These are phyloP conservation scores for Drosophila ercepeae DNA, from an alignment of 1,140 invertebrate species.

Conservation along the genomic window DNA sequence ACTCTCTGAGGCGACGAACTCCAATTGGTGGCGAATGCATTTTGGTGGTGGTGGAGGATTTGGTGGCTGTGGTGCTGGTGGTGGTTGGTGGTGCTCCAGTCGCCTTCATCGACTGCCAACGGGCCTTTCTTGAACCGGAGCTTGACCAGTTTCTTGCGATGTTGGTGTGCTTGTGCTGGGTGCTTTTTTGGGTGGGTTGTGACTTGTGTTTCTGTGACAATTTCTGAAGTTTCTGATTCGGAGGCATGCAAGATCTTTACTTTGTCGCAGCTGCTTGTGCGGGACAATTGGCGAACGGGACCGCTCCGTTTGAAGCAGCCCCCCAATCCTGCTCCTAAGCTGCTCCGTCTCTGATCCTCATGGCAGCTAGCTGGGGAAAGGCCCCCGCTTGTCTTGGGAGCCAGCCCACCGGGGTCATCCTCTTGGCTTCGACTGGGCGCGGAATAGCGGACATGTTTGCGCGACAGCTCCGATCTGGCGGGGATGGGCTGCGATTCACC, in stretches of 20 bases:
- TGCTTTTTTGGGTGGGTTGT: constrained; percentile 30
- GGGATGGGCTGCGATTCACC: constrained; percentile 32
- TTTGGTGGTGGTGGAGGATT: constrained; percentile 18
- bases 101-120: constrained; percentile 16
- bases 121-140: constrained; percentile 39
- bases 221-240: constrained; percentile 16
- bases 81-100: constrained; percentile 34
- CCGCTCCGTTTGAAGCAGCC: constrained; percentile 34
- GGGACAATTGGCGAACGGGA: constrained; percentile 66
- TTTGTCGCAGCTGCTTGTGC: constrained; percentile 70
- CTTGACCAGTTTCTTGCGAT: constrained; percentile 40
- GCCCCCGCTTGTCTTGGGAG: background rate
- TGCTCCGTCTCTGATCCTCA: constrained; percentile 14
- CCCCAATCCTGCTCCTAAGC: constrained; percentile 11
- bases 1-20: constrained; percentile 74
- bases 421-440: constrained; percentile 33
- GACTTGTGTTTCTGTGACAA: constrained; percentile 28
- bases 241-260: constrained; percentile 76
- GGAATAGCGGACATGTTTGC: constrained; percentile 65
- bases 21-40: constrained; percentile 65
- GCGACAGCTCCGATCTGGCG: constrained; percentile 2
- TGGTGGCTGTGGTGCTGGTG: constrained; percentile 38
- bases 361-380: constrained; percentile 9
- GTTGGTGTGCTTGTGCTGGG: constrained; percentile 35
- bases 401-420: constrained; percentile 37